Evolutionary conservation across 2,888 invertebrate genomes (phyloP).

Genomic region (Bombylius discolor): DNA sequence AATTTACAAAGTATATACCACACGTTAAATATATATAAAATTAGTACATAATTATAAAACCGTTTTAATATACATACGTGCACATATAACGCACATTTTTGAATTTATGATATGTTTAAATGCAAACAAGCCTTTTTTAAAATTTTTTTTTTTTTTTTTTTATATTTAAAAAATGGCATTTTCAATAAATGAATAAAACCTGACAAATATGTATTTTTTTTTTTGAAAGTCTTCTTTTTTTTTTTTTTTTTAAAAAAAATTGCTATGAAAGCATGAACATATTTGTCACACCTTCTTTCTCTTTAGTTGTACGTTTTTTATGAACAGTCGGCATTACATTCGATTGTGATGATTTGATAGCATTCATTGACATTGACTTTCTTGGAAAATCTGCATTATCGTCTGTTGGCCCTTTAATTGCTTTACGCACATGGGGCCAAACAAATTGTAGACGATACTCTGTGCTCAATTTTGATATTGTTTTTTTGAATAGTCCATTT

Average conservation of each 20-base stretch:
- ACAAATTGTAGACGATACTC: constrained; percentile 84
- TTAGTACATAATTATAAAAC: too few species aligned
- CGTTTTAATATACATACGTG: too few species aligned
- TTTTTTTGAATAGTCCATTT: constrained; percentile 56
- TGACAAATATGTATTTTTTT: too few species aligned
- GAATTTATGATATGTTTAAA: too few species aligned
- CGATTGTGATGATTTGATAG: constrained; percentile 51
- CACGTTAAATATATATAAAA: too few species aligned
- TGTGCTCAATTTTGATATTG: constrained; percentile 62
- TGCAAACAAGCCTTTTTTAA: too few species aligned
- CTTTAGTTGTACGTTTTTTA: constrained; percentile 49
- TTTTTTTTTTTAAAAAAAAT: not conserved
- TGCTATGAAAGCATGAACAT: not conserved
- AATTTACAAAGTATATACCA: too few species aligned
- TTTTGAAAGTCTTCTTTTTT: not conserved
- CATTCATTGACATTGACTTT: constrained; percentile 80
- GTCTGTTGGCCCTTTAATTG: constrained; percentile 39
- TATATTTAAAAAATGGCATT: too few species aligned
- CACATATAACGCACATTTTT: too few species aligned
- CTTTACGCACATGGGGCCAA: constrained; percentile 53
- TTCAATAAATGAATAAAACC: too few species aligned
- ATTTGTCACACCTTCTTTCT: constrained; percentile 38
- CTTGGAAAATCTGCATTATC: constrained; percentile 48
- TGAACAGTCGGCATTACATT: constrained; percentile 45
- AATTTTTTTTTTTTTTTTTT: too few species aligned